These are phyloP conservation scores for Gordius sp. DNA, from an alignment of 2,888 invertebrate species.

Conservation along the genomic window DNA sequence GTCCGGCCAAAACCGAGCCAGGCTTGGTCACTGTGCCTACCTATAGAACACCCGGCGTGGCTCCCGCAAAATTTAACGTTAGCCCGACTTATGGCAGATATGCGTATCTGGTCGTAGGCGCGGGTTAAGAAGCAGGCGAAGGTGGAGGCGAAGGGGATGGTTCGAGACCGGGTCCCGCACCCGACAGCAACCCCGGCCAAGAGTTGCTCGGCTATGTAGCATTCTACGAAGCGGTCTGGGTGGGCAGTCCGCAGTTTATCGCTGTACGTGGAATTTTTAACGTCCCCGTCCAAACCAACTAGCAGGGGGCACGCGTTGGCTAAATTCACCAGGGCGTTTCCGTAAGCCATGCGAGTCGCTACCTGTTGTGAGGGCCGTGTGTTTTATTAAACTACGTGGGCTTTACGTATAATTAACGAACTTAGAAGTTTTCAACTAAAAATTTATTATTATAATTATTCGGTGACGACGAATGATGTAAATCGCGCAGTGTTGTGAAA, in stretches of 20 bases:
- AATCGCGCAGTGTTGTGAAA: too few species aligned
- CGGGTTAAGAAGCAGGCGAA: constrained; percentile 91
- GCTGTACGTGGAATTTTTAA: constrained; percentile 91
- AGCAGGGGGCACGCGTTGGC: constrained; percentile 43
- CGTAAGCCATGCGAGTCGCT: constrained; percentile 76
- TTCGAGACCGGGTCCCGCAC: constrained; percentile 63
- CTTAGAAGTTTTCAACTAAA: too few species aligned
- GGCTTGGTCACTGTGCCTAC: too few species aligned
- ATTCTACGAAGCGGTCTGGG: constrained; percentile 48
- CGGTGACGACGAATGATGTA: too few species aligned
- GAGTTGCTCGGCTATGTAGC: constrained; percentile 97
- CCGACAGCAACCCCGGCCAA: constrained; percentile 75
- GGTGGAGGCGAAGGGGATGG: constrained; percentile 61
- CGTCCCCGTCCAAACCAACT: constrained; percentile 81
- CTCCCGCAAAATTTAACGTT: constrained; percentile 79
- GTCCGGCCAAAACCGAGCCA: too few species aligned
- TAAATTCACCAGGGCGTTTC: constrained; percentile 66
- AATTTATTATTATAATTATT: too few species aligned
- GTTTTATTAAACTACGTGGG: too few species aligned
- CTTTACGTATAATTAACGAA: too few species aligned
- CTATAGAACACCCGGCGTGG: constrained; percentile 90
- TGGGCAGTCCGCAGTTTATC: constrained; percentile 52
- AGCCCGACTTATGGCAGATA: constrained; percentile 94
- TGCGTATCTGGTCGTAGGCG: constrained; percentile 88
- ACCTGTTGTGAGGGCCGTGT: too few species aligned